Base-by-base conservation (phyloP, 2,888 invertebrate genomes). In the Aradus depressus region DNA sequence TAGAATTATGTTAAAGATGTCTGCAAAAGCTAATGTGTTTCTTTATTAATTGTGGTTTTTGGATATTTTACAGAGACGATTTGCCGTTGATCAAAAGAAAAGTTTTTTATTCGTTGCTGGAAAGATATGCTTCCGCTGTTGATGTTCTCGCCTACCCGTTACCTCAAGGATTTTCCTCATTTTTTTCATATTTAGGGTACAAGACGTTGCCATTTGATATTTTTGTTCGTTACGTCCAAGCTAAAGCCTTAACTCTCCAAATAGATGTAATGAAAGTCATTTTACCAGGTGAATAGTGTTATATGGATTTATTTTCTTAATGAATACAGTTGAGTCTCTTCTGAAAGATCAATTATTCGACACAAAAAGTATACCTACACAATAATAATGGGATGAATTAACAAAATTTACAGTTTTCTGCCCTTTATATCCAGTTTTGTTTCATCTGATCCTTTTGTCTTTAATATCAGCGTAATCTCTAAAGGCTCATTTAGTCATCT, bases 91-190 rank as follows among this genome's bases (percentile, higher is more conserved):
- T 75, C 3, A 79, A 83, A 64, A 78, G 81, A 53, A 76, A 75
- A 65, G 74, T 84, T 19, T 67, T 90, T 43, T 89, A 89, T 65
- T 77, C 81, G 56, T 74, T 84, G 23, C 68, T 90, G 58, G 90
- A 91, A 67, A 78, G 88, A 61, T 90, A 86, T 68, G 80, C 81
- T 61, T 72, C 84, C 60, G 84, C 88, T 1, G 76, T 81, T 16
- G 85, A 86, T 63, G 79, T 80, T 3, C 75, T 85, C 57, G 87
- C 86, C 25, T 91, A 83, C 67, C 85, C 85, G 0, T 68, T 88
- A 58, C 89, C 90, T 10, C 83, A 85, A 63, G 90, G 90, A 12
- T 90, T 90, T 67, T 81, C 84, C 16, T 87, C 90, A 3, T 91
- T 89, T 72, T 86, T 90, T 67, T 84, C 89, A 2, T 88, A 85